These are phyloP conservation scores for Macrobrachium rosenbergii DNA, from an alignment of 1,140 invertebrate species.

Conservation along the genomic window DNA sequence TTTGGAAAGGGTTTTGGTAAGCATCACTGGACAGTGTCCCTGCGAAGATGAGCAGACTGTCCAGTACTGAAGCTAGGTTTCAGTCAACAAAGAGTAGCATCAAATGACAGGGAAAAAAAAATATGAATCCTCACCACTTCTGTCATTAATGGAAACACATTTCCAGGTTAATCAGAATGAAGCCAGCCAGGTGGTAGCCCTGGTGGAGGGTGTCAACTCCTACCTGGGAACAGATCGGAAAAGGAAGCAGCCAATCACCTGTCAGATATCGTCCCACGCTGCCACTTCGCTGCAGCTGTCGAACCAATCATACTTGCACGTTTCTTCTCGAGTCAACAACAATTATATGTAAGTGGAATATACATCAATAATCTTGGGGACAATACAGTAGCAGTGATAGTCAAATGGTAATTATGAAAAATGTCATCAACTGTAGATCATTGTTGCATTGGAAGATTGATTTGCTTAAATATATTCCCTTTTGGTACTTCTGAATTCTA, in stretches of 20 bases:
- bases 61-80: no score
- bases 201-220: slow-evolving; percentile 43
- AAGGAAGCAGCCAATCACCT: neutral
- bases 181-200: slow-evolving; percentile 38
- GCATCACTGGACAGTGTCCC: no score
- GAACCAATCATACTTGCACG: neutral
- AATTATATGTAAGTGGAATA: slow-evolving; percentile 35
- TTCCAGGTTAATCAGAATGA: slow-evolving; percentile 44
- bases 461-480: no score
- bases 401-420: no score
- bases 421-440: no score
- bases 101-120: neutral
- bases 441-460: no score
- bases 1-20: no score
- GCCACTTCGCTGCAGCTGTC: slow-evolving; percentile 3
- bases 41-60: no score
- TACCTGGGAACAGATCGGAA: slow-evolving; percentile 28
- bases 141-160: neutral
- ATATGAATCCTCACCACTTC: neutral
- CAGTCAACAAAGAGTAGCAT: no score
- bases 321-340: slow-evolving; percentile 15
- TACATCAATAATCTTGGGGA: no score
- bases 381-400: no score
- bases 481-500: no score
- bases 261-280: neutral